Percentiles rank a stretch among this genome's conserved stretches.
These are phyloP conservation scores for Platanista minor DNA, from an alignment of 2,113 vertebrate genomes.

Conservation along the genomic window DNA sequence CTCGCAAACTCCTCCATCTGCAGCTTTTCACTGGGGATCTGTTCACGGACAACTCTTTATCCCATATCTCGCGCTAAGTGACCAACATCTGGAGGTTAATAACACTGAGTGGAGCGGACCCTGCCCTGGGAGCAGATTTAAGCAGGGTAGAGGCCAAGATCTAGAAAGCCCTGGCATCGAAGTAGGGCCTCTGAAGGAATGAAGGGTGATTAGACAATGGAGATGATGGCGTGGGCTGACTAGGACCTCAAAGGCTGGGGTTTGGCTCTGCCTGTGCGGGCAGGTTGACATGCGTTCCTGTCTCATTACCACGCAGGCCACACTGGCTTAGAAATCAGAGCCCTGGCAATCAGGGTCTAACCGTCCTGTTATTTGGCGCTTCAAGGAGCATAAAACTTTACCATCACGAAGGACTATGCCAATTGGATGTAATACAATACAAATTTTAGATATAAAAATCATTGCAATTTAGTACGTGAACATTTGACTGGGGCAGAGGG, in stretches of 20 bases:
- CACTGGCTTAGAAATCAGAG: background rate
- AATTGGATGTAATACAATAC: background rate
- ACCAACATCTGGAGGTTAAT: background rate
- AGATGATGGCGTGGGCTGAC: background rate
- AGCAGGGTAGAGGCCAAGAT: background rate
- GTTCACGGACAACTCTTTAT: background rate
- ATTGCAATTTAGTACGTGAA: background rate
- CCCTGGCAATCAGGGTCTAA: background rate
- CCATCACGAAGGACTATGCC: background rate
- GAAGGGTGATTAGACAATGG: background rate
- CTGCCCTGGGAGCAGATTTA: background rate
- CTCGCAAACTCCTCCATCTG: background rate
- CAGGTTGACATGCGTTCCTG: background rate
- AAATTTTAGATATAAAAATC: background rate
- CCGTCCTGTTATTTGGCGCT: background rate
- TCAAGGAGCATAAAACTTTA: background rate
- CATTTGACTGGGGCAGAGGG: background rate
- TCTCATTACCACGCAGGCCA: background rate
- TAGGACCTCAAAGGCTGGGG: background rate
- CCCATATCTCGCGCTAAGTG: background rate
- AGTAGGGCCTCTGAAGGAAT: background rate
- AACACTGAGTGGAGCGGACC: background rate
- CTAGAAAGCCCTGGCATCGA: background rate
- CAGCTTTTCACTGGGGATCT: background rate
- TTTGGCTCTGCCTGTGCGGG: background rate